Base-by-base conservation (phyloP, 2,113 vertebrate genomes). In the Anarhynchus alexandrinus region DNA sequence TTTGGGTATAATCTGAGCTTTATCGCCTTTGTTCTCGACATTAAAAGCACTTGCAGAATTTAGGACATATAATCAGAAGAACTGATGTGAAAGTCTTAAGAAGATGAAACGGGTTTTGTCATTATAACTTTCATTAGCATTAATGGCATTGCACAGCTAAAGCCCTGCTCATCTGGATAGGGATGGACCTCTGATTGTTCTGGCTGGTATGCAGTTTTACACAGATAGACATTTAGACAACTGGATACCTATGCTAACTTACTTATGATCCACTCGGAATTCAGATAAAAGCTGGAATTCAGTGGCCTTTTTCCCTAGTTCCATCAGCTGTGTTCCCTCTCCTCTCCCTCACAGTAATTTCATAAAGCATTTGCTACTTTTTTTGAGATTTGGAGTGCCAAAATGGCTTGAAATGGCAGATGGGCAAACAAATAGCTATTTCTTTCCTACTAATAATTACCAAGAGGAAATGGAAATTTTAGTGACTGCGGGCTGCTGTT, bases 51-150 rank as follows among this genome's bases (percentile, higher is more conserved):
- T 84, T 82, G 65, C 19, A 94, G 93, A 88, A 91, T 91, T 81
- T 72, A 90, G 82, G 42, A 13, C 17, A 71, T 79, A 15, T 84
- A 89, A 93, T 96, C 89, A 95, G 52, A 82, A 89, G 21, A 43
- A 70, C 51, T 74, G 73, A 89, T 83, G 52, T 89, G 45, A 89
- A 86, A 94, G 22, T 57, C 85, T 90, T 70, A 89, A 88, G 78
- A 52, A 94, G 80, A 94, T 93, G 62, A 85, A 94, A 92, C 84
- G 21, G 54, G 59, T 12, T 94, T 86, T 45, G 27, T 47, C 52
- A 26, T 76, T 61, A 67, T 29, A 78, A 94, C 57, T 95, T 95
- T 88, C 59, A 94, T 96, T 91, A 89, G 38, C 36, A 77, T 77
- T 94, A 95, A 96, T 85, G 73, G 47, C 52, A 82, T 64, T 65